Base-by-base conservation (phyloP, 53 echinoderm and acorn worm genomes). In the Stichopus horrens region DNA sequence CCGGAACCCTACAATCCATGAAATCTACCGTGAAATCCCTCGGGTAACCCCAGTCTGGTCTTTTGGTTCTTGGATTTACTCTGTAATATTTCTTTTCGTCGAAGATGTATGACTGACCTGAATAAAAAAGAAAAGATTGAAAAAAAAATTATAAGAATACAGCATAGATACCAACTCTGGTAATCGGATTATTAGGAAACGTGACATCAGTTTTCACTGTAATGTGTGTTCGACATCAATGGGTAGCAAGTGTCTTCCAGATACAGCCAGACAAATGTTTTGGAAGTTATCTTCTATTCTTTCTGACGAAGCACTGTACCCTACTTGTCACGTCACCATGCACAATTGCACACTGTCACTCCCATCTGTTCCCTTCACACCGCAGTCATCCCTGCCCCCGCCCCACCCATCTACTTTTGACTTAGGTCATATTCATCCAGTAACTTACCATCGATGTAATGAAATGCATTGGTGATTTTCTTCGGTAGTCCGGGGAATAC, bases 11-110 rank as follows among this genome's bases (percentile, higher is more conserved):
- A 67, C 94, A 68, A 5, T 90, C 96, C 60, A 76, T 89, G 23
- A 96, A 96, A 63, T 94, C 94, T 55, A 89, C 73, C 9, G 75
- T 89, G 14, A 92, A 89, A 80, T 79, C 88, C 90, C 92, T 92
- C 0, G 96, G 96, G 59, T 94, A 96, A 23, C 96, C 96, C 8
- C 79, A 86, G 78, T 96, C 96, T 19, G 93, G 90, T 23, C 71
- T 10, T 73, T 85, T 87, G 18, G 60, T 90, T 53, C 80, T 88
- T 73, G 92, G 90, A 56, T 94, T 94, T 13, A 92, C 91, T 19
- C 96, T 86, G 92, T 92, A 96, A 14, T 94, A 90, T 86, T 76
- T 88, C 52, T 86, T 89, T 57, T 91, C 74, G 16, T 75, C 5
- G 13, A 75, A 51, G 23, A 87, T n/a, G 52, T 75, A 87, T 52